phyloP scores from a whole-genome alignment of 2,113 vertebrate genomes.

The Ageneiosus marmoratus region DNA sequence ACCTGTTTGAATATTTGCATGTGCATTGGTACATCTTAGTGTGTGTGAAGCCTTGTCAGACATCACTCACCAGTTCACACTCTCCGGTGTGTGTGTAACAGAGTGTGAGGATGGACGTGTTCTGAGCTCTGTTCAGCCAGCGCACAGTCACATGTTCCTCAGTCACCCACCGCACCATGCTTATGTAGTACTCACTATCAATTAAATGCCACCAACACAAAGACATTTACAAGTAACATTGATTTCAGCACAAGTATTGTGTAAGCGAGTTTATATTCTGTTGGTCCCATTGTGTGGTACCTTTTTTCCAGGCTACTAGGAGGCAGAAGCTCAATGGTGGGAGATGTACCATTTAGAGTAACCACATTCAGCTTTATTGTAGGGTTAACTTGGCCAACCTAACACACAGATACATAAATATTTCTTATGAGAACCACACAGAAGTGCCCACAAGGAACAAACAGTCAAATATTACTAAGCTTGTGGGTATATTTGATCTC shows the following conservation, averaged over 20 bases:
- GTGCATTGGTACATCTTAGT: neutral
- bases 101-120: constrained; percentile 68
- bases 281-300: constrained; percentile 48
- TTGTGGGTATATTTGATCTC: neutral
- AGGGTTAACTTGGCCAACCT: constrained; percentile 74
- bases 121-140: constrained; percentile 75
- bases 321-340: constrained; percentile 65
- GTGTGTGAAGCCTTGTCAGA: constrained; percentile 7
- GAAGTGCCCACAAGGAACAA: neutral
- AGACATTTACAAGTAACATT: neutral
- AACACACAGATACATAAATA: constrained; percentile 18
- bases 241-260: neutral
- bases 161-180: constrained; percentile 71
- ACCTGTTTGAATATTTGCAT: neutral
- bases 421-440: neutral
- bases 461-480: neutral
- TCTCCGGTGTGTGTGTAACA: constrained; percentile 59
- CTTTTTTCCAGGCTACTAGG: constrained; percentile 69
- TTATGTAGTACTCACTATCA: constrained; percentile 68
- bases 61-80: constrained; percentile 63
- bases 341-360: constrained; percentile 63
- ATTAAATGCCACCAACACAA: constrained; percentile 3
- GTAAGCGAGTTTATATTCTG: neutral
- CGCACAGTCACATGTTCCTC: constrained; percentile 64
- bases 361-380: constrained; percentile 65